These are phyloP conservation scores for Frankliniella intonsa DNA, from an alignment of 2,888 invertebrate genomes.

Conservation along the genomic window DNA sequence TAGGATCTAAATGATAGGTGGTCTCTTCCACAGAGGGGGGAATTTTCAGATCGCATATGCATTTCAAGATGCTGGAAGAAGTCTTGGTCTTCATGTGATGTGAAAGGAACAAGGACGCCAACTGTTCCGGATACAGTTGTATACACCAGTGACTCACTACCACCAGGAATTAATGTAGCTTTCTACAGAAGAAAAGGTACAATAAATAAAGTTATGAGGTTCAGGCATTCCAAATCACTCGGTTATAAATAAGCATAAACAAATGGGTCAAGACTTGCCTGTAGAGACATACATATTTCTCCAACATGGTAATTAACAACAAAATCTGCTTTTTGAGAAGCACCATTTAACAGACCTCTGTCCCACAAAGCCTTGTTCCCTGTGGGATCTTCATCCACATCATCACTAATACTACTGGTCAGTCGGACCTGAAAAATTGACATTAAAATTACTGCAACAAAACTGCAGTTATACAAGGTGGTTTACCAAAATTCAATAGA, in stretches of 20 bases:
- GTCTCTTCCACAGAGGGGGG: slow-evolving; percentile 94
- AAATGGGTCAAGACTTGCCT: slow-evolving; percentile 45
- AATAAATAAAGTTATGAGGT: too few species aligned
- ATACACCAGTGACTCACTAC: slow-evolving; percentile 93
- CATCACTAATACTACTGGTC: slow-evolving; percentile 88
- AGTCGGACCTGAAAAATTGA: slow-evolving; percentile 57
- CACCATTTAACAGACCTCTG: slow-evolving; percentile 86
- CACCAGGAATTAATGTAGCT: slow-evolving; percentile 94
- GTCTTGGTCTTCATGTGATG: slow-evolving; percentile 95
- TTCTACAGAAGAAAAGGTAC: slow-evolving; percentile 60
- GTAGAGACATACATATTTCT: slow-evolving; percentile 91
- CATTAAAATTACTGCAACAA: not conserved
- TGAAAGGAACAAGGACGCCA: slow-evolving; percentile 89
- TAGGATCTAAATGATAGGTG: slow-evolving; percentile 95
- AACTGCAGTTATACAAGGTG: not conserved
- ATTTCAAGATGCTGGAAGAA: slow-evolving; percentile 99
- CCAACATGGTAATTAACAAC: slow-evolving; percentile 92
- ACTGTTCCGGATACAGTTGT: slow-evolving; percentile 92
- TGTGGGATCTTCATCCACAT: slow-evolving; percentile 98
- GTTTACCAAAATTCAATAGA: slow-evolving; percentile 14
- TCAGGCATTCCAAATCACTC: not conserved
- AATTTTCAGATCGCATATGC: slow-evolving; percentile 97
- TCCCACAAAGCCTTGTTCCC: slow-evolving; percentile 98
- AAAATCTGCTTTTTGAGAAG: slow-evolving; percentile 95
- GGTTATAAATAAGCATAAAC: not conserved